phyloP scores from a whole-genome alignment of 1,140 invertebrate genomes.

The Drosophila nannoptera region DNA sequence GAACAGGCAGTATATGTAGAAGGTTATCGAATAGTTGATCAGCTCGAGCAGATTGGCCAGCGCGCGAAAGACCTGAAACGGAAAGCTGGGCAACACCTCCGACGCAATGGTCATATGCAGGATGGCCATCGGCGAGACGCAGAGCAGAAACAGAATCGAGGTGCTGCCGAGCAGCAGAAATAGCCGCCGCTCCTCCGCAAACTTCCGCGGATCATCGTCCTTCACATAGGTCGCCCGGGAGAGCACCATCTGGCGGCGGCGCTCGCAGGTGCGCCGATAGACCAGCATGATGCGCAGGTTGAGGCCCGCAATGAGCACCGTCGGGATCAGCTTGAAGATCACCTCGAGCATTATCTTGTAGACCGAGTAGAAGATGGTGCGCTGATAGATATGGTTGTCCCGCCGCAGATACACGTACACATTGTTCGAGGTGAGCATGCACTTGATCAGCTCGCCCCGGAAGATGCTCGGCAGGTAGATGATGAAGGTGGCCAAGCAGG shows the following conservation, averaged over 20 bases:
- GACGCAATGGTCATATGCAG: constrained; percentile 85
- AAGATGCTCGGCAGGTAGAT: constrained; percentile 84
- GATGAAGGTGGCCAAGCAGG: constrained; percentile 83
- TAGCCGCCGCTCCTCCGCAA: constrained; percentile 86
- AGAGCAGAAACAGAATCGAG: constrained; percentile 86
- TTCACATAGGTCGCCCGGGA: constrained; percentile 78
- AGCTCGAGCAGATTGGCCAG: constrained; percentile 87
- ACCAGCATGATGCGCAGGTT: constrained; percentile 86
- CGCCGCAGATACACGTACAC: constrained; percentile 81
- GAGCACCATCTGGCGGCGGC: constrained; percentile 83
- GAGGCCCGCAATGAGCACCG: constrained; percentile 83
- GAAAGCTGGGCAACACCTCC: constrained; percentile 82
- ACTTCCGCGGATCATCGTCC: constrained; percentile 83
- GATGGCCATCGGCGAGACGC: constrained; percentile 88
- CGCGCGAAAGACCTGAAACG: constrained; percentile 87
- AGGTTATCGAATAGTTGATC: constrained; percentile 88
- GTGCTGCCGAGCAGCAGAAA: constrained; percentile 86
- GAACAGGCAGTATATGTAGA: constrained; percentile 89
- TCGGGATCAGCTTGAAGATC: constrained; percentile 85
- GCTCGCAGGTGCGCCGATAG: constrained; percentile 84
- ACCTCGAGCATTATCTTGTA: constrained; percentile 85
- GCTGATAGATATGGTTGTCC: constrained; percentile 81
- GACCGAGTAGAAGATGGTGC: constrained; percentile 81
- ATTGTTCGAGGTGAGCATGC: constrained; percentile 79
- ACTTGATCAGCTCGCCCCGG: constrained; percentile 82